Evolutionary conservation across 2,113 vertebrate genomes (phyloP).

Genomic region (Myocastor coypus): DNA sequence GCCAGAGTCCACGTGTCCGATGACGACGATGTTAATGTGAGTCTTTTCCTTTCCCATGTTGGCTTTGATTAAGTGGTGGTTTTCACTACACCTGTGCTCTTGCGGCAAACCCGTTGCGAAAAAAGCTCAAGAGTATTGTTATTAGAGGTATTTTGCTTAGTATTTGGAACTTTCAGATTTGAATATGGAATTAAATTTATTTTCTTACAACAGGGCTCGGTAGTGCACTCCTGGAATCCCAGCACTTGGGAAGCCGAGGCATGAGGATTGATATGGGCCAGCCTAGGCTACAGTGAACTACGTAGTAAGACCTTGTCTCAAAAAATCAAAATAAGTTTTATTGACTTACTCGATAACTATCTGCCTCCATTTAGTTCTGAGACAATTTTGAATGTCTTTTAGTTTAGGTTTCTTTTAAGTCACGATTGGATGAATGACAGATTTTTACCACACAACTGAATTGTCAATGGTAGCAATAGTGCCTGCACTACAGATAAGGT

Average conservation of each 20-base stretch:
- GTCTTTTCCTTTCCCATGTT: no score
- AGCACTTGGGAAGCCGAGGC: not conserved
- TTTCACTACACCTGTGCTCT: no score
- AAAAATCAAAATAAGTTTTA: not conserved
- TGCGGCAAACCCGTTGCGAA: no score
- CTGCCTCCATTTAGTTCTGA: not conserved
- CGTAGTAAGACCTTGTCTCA: no score
- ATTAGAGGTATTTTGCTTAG: conserved; percentile 38
- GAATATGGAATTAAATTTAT: conserved; percentile 31
- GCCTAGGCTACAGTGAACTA: not conserved
- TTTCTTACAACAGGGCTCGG: not conserved
- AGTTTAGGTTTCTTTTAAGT: not conserved
- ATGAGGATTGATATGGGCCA: not conserved
- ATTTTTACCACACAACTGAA: conserved; percentile 27
- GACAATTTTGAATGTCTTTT: conserved; percentile 7
- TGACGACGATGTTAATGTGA: no score
- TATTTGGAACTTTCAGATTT: conserved; percentile 17
- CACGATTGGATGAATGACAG: not conserved
- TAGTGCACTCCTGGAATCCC: not conserved
- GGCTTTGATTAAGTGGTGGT: no score
- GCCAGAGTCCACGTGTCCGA: no score
- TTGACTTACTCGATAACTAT: not conserved
- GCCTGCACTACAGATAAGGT: conserved; percentile 27
- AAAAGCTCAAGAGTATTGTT: not conserved
- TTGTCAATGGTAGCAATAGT: not conserved